Percentiles rank a stretch among this genome's conserved stretches.
phyloP scores from a whole-genome alignment of 2,888 invertebrate genomes.

The Cephus pulcher region DNA sequence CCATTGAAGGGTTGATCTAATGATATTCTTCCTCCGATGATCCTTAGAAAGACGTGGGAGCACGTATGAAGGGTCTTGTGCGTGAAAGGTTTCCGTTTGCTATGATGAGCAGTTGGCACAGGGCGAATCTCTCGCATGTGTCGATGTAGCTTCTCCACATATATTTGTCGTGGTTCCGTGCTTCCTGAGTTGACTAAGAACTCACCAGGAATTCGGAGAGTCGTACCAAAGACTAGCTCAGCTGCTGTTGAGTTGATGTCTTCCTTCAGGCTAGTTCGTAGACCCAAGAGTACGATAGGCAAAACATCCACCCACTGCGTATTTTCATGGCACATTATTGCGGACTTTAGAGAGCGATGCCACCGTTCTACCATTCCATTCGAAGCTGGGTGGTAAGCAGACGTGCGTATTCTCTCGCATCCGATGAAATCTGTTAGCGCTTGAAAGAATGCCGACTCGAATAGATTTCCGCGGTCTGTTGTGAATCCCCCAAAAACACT shows the following conservation, averaged over 20 bases:
- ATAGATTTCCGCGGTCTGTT: conserved; percentile 55
- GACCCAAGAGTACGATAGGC: conserved; percentile 29
- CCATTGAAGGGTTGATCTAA: too few relatives aligned
- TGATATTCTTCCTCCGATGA: too few relatives aligned
- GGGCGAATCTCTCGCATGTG: too few relatives aligned
- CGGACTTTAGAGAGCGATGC: conserved; percentile 35
- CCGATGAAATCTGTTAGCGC: conserved; percentile 22
- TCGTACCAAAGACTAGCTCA: conserved; percentile 27
- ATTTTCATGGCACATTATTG: conserved; percentile 25
- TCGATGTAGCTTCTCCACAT: too few relatives aligned
- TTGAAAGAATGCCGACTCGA: conserved; percentile 49
- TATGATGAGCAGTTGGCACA: too few relatives aligned
- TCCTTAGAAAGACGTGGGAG: too few relatives aligned
- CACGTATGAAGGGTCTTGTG: too few relatives aligned
- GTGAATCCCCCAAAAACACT: conserved; percentile 18
- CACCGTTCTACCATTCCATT: conserved; percentile 39
- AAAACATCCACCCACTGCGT: conserved; percentile 27
- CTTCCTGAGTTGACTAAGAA: too few relatives aligned
- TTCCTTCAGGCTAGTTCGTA: conserved; percentile 20
- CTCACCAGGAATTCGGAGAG: conserved; percentile 15
- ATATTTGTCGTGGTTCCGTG: too few relatives aligned
- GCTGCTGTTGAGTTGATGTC: conserved; percentile 22
- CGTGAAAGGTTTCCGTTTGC: too few relatives aligned
- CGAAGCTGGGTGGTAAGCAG: conserved; percentile 29
- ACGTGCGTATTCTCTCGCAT: conserved; percentile 14